These are phyloP conservation scores for Nothocercus nigrocapillus DNA, from an alignment of 2,113 vertebrate genomes.

Conservation along the genomic window DNA sequence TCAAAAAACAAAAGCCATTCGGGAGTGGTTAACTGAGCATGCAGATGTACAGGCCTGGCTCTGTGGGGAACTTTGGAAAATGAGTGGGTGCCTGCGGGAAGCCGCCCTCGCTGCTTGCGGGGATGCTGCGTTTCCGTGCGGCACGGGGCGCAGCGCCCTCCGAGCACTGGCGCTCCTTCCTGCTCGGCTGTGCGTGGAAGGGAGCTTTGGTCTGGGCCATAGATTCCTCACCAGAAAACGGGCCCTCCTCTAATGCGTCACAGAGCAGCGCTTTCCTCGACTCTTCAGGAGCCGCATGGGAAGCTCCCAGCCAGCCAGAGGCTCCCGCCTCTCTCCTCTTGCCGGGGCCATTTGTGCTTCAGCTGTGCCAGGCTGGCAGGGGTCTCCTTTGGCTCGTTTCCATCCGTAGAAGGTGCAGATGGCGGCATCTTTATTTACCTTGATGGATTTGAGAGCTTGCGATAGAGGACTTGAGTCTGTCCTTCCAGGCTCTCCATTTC, in stretches of 20 bases:
- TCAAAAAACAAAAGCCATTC: neutral
- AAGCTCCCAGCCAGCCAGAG: neutral
- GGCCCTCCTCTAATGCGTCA: rapidly evolving
- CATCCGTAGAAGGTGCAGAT: neutral
- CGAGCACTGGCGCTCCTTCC: rapidly evolving
- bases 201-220: neutral
- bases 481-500: neutral
- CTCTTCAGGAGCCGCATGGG: neutral
- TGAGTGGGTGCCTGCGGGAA: neutral
- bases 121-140: rapidly evolving
- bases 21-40: neutral
- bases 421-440: neutral
- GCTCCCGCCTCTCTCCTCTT: neutral
- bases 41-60: neutral
- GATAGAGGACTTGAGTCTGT: neutral
- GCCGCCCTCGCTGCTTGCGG: neutral
- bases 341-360: neutral
- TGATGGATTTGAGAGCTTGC: neutral
- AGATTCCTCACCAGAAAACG: neutral
- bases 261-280: neutral
- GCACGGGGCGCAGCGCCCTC: neutral
- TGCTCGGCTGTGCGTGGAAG: neutral
- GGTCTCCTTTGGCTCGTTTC: neutral
- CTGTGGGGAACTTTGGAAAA: neutral
- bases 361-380: neutral